A percentile compares a stretch with the other conserved stretches of the same genome.
phyloP scores from a whole-genome alignment of 2,113 vertebrate species.

The Meriones unguiculatus region DNA sequence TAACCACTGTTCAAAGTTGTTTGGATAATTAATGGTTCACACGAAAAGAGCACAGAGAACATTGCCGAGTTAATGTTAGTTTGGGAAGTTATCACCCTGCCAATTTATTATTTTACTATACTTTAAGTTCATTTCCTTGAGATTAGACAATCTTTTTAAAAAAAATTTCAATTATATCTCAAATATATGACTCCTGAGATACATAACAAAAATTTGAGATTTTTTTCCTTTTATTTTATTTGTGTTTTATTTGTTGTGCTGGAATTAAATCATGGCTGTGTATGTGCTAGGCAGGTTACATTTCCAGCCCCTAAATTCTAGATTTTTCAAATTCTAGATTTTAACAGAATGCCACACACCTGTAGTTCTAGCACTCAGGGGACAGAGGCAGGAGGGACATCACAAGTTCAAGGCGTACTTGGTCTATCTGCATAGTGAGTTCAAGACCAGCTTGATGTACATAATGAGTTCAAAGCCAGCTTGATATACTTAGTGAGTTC shows the following conservation, averaged over 20 bases:
- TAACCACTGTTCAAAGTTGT: neutral
- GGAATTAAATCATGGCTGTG: neutral
- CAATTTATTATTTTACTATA: neutral
- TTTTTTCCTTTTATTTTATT: neutral
- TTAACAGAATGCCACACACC: neutral
- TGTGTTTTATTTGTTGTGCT: neutral
- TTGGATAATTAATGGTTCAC: slow-evolving; percentile 15
- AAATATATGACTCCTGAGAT: neutral
- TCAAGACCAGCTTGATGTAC: neutral
- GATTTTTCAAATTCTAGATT: neutral
- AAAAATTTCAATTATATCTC: slow-evolving; percentile 18
- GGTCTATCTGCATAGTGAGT: neutral
- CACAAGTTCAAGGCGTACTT: neutral
- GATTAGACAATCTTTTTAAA: neutral
- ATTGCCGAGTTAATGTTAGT: neutral
- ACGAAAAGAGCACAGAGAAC: neutral
- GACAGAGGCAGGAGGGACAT: neutral
- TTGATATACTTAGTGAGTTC: neutral
- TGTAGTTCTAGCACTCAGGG: no score
- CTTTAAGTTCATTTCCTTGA: neutral
- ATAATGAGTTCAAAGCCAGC: neutral
- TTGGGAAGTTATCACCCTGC: slow-evolving; percentile 1
- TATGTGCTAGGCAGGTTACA: neutral
- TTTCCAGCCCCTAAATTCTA: neutral
- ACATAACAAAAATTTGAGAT: neutral